Conservation (phyloP, 1,140 invertebrate genomes). For the Cherax quadricarinatus region DNA sequence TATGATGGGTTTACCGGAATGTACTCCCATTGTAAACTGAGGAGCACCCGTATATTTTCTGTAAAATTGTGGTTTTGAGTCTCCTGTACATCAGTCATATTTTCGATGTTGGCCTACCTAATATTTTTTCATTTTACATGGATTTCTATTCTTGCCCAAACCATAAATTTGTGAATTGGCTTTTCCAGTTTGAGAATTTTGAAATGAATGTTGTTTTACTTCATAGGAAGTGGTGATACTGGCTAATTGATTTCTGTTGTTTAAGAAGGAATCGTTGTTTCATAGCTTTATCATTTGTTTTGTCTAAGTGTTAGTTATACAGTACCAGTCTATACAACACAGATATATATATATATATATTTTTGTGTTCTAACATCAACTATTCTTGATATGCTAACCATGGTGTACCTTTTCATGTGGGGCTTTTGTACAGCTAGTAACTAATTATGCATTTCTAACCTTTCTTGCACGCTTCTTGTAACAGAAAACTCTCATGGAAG, state of each 20-base stretch:
- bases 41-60: no score
- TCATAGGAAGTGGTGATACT: background rate
- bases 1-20: no score
- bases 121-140: no score
- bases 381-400: conserved; percentile 18
- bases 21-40: no score
- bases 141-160: no score
- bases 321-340: no score
- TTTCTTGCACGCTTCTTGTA: conserved; percentile 66
- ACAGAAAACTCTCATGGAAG: conserved; percentile 74
- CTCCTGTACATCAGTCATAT: no score
- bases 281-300: background rate
- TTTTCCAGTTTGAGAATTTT: background rate
- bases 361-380: conserved; percentile 26
- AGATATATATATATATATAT: no score
- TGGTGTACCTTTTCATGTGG: conserved; percentile 34
- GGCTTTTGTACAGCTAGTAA: conserved; percentile 56
- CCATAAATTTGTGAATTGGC: background rate
- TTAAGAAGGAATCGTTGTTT: background rate
- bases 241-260: background rate
- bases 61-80: no score
- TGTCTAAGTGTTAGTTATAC: background rate
- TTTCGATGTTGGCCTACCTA: no score
- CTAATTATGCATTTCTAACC: conserved; percentile 54
- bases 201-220: background rate